Conservation (phyloP, 2,797 vertebrate species). For the Diceros bicornis region DNA sequence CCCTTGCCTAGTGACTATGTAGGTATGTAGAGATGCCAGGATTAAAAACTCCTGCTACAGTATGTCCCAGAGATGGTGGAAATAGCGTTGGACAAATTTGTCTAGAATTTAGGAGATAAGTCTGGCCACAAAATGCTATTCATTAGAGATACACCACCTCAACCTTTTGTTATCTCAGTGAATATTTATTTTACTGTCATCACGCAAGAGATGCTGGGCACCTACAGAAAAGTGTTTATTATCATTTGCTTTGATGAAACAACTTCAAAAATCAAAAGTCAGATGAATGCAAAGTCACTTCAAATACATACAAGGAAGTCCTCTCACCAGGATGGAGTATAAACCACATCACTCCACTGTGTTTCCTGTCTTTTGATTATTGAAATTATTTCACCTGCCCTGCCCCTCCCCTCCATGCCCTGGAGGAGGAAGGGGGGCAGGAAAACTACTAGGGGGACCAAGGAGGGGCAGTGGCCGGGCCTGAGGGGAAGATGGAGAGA, state of each 20-base stretch:
- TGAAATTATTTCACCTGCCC: background rate
- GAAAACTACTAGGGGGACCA: background rate
- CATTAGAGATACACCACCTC: background rate
- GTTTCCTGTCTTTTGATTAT: background rate
- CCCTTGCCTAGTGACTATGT: background rate
- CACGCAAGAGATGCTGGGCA: background rate
- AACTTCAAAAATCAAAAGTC: background rate
- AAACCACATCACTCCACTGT: accelerated
- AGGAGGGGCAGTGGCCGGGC: background rate
- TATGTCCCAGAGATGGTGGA: background rate
- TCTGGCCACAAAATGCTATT: background rate
- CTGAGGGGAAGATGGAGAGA: background rate
- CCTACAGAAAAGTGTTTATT: background rate
- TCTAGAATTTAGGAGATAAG: background rate
- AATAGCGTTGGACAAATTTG: background rate
- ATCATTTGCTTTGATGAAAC: background rate
- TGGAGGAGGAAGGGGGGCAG: background rate
- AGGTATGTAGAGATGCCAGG: background rate
- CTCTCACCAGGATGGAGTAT: no score
- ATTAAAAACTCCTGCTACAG: background rate
- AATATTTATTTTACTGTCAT: background rate
- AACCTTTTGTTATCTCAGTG: background rate
- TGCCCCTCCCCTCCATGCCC: background rate
- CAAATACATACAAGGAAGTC: background rate
- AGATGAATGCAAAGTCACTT: background rate